Base-by-base conservation (phyloP, 2,797 vertebrate genomes). In the Sebastes oblongus region DNA sequence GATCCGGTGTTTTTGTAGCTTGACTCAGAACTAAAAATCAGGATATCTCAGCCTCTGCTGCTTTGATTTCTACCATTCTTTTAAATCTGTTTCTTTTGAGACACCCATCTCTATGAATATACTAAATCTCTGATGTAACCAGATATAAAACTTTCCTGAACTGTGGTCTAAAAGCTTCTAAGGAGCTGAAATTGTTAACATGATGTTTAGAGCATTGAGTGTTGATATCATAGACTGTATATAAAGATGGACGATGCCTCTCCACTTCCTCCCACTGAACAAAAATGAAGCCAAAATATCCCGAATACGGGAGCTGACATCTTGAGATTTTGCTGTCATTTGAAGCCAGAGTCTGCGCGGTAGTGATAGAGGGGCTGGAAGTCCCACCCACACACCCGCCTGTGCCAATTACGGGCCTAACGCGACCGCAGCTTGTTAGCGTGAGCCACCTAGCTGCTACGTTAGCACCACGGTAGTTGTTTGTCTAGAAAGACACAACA, bases 361-460 rank as follows among this genome's bases (percentile, higher is more conserved):
- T 13, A 36, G 13, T 39, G 36, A 39, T 39, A 2, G 36, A 14
- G 13, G 12, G 36, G 36, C 36, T 39, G 36, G 36, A 39, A 14
- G 13, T 39, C 39, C 1, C 3, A 5, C 39, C 39, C 39, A 42
- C 39, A 42, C 5, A 42, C 13, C 6, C 39, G 1, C 39, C 14
- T 1, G 39, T 3, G 39, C 39, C 42, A 46, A 46, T 46, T 0
- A 46, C 6, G 42, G 14, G 42, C 16, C 16, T 7, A 0, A 3
- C 42, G 8, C 42, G 16, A 16, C 42, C 42, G 16, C 42, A 46
- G 16, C 42, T 18, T 18, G 16, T 46, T 46, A 46, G 16, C 42
- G 16, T 46, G 39, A 42, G 39, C 39, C 42, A 46, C 42, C 42
- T 46, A 46, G 42, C 42, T 46, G 42, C 42, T 46, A 18, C 42